These are phyloP conservation scores for Pissodes strobi DNA, from an alignment of 1,140 invertebrate genomes.

Conservation along the genomic window DNA sequence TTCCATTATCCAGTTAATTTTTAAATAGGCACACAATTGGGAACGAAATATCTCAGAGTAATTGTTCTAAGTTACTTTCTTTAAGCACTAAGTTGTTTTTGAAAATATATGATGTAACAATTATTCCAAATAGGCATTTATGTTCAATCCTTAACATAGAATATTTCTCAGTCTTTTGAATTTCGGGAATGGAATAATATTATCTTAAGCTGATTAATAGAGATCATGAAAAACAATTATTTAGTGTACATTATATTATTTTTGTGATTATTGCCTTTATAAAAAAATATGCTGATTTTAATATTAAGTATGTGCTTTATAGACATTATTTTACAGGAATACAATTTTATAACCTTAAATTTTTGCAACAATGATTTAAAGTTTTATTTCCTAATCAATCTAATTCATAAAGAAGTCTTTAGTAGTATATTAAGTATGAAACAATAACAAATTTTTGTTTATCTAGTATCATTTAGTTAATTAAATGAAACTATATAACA, in stretches of 20 bases:
- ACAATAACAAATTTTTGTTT: no score
- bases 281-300: neutral
- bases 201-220: neutral
- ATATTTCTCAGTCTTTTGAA: neutral
- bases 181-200: neutral
- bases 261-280: conserved; percentile 5
- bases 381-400: neutral
- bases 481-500: no score
- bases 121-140: conserved; percentile 20
- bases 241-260: neutral
- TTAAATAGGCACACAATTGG: neutral
- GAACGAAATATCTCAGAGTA: neutral
- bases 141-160: neutral
- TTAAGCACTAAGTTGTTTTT: conserved; percentile 15
- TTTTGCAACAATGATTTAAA: neutral
- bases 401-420: neutral
- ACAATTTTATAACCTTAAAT: neutral
- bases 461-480: no score
- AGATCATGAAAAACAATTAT: neutral
- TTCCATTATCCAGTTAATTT: neutral
- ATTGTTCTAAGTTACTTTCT: neutral
- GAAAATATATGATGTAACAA: conserved; percentile 1
- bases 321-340: neutral
- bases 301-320: neutral
- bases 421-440: neutral